Conservation (phyloP, 2,797 vertebrate species). For the Rousettus madagascariensis region DNA sequence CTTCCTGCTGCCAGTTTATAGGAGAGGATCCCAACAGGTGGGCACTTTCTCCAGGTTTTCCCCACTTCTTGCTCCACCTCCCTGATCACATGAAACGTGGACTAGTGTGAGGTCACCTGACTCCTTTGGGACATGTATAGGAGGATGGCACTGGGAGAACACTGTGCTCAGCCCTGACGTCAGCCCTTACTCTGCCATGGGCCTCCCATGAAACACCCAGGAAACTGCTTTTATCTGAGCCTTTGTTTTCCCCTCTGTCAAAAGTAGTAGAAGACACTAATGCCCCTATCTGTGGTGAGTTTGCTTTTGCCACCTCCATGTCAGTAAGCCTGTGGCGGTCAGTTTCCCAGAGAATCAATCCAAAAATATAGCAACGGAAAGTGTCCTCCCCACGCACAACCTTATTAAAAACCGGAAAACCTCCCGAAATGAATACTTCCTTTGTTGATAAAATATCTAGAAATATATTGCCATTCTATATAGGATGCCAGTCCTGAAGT, state of each 20-base stretch:
- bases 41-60: background rate
- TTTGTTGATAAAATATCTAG: conserved; percentile 59
- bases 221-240: background rate
- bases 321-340: background rate
- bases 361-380: conserved; percentile 60
- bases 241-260: background rate
- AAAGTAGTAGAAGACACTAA: background rate
- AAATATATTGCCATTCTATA: conserved; percentile 12
- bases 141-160: background rate
- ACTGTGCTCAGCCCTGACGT: fast-evolving
- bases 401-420: conserved; percentile 54
- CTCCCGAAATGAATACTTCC: conserved; percentile 52
- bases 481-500: background rate
- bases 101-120: background rate
- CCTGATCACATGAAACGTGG: background rate
- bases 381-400: background rate
- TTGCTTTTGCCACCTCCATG: background rate
- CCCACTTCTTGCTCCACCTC: background rate
- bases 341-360: conserved; percentile 53
- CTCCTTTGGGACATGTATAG: background rate
- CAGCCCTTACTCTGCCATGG: background rate
- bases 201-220: background rate
- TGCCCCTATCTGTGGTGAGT: fast-evolving
- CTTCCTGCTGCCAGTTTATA: background rate
- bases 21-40: background rate